These are phyloP conservation scores for Biston betularia DNA, from an alignment of 2,888 invertebrate species.

Conservation along the genomic window DNA sequence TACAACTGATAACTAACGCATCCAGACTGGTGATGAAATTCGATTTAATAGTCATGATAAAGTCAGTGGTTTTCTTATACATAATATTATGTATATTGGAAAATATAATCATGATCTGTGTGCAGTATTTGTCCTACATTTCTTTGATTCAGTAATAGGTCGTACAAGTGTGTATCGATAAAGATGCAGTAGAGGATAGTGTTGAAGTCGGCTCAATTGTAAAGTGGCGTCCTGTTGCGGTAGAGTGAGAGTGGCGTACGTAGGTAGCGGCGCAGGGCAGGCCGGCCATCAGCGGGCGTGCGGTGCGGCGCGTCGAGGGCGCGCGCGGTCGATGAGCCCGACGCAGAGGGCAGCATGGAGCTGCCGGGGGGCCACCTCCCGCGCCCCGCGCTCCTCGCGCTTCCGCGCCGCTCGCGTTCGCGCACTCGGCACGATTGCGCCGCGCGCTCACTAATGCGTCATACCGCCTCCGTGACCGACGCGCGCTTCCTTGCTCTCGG, in stretches of 20 bases:
- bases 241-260: constrained; percentile 67
- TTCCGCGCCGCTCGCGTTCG: constrained; percentile 68
- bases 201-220: constrained; percentile 45
- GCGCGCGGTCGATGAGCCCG: constrained; percentile 85
- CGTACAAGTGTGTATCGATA: neutral
- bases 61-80: neutral
- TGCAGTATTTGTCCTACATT: neutral
- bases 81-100: neutral
- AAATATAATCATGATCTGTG: no score
- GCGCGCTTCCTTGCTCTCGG: constrained; percentile 62
- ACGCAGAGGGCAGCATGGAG: constrained; percentile 81
- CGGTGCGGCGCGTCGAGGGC: constrained; percentile 71
- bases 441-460: constrained; percentile 86
- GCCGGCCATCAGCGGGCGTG: constrained; percentile 47
- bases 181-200: neutral
- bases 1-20: no score
- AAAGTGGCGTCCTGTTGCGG: constrained; percentile 68
- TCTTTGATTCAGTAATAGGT: neutral
- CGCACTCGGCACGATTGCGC: constrained; percentile 76
- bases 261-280: constrained; percentile 39
- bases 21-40: no score
- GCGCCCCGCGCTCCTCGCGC: constrained; percentile 59
- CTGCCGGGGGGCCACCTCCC: constrained; percentile 62
- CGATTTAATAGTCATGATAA: no score
- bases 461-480: constrained; percentile 76